Base-by-base conservation (phyloP, 2,888 invertebrate species). In the Unio pictorum region DNA sequence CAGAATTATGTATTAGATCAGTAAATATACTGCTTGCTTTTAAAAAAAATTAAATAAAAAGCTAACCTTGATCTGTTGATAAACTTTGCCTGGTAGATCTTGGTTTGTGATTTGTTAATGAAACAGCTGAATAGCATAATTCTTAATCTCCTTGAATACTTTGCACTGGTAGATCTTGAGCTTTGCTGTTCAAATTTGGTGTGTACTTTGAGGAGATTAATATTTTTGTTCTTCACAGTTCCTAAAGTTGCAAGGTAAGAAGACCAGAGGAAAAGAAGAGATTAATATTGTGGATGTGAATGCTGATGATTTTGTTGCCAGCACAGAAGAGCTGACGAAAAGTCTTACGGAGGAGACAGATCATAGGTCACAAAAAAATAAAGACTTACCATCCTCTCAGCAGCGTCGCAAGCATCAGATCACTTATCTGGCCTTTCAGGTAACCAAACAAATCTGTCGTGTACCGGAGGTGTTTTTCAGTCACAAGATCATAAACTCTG, bases 341-440 rank as follows among this genome's bases (percentile, higher is more conserved):
- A 94, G 93, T 91, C 67, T 91, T 56, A 84, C 89, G 1, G 93
- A 92, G 89, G 90, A 90, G 70, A 80, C 82, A 68, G 72, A 78
- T 6, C 79, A 82, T 66, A 79, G 78, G 26, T 81, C 85, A 0
- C 81, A 84, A 63, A 72, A 76, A 55, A 85, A 81, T 66, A 84
- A 84, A 64, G 81, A 84, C 64, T 90, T 91, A 80, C 94, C 94
- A 0, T 93, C 93, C n/a, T 92, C 91, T 17, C 93, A 93, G 79
- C 95, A 95, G 68, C 84, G 85, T 71, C 80, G 90, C 57, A 98
- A 98, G 90, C 97, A 98, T 92, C 98, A 98, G 92, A 98, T 98
- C 82, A 98, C 97, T 1, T 98, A 97, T 90, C 92, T 98, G 80
- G 98, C 97, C 30, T 94, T 94, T 89, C 93, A 94, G 92, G 93